Percentiles rank a stretch among this genome's conserved stretches.
Conservation (phyloP, 2,797 vertebrate species). For the Rhynchonycteris naso region DNA sequence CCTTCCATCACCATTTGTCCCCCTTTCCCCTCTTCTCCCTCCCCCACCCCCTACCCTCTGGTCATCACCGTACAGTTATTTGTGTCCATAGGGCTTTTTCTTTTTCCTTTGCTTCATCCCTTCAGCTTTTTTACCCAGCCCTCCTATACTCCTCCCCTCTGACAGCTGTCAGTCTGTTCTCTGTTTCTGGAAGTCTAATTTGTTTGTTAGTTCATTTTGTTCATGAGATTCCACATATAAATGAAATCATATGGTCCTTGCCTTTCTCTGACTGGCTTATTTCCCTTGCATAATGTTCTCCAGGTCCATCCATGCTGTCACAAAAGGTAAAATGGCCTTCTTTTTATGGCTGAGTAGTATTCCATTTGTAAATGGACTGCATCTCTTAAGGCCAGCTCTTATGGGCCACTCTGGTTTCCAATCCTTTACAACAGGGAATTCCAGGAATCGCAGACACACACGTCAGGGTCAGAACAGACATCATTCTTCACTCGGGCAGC, state of each 20-base stretch:
- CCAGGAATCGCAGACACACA: not conserved
- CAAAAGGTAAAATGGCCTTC: not conserved
- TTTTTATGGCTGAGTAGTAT: not conserved
- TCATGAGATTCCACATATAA: not conserved
- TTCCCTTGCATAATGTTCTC: not conserved
- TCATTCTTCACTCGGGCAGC: not conserved
- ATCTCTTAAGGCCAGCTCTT: not conserved
- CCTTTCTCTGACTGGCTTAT: not conserved
- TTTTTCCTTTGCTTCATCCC: not conserved
- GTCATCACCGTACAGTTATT: not conserved
- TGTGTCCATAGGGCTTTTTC: not conserved
- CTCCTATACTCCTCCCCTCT: not conserved
- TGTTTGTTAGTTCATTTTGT: not conserved
- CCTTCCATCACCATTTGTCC: not conserved
- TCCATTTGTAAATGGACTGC: not conserved
- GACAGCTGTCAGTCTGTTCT: not conserved
- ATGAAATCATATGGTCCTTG: not conserved
- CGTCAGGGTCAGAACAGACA: not conserved
- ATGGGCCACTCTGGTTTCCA: not conserved
- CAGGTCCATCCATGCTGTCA: not conserved
- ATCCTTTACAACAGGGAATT: not conserved
- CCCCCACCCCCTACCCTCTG: not conserved
- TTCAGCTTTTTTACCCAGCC: not conserved
- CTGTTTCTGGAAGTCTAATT: not conserved
- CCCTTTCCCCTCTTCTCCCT: not conserved